Evolutionary conservation across 2,113 vertebrate genomes (phyloP).

Genomic region (Mormoops blainvillei): DNA sequence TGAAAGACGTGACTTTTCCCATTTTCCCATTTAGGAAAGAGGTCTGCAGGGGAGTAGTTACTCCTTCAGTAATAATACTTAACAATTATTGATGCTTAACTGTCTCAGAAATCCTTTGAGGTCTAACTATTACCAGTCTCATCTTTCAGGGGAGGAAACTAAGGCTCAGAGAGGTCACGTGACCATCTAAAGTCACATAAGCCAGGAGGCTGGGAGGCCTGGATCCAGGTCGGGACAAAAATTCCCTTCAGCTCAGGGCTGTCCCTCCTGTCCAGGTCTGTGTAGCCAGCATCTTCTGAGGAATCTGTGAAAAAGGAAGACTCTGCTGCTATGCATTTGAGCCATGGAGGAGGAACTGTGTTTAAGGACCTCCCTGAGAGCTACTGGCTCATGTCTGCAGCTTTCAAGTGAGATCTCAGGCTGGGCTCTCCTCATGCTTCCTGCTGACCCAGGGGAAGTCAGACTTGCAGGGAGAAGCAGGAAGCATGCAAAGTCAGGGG

Average conservation of each 20-base stretch:
- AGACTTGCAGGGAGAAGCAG: no score
- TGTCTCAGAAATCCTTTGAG: background rate
- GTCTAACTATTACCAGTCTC: background rate
- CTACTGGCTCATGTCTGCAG: background rate
- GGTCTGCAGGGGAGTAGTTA: background rate
- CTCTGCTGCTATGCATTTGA: background rate
- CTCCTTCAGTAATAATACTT: background rate
- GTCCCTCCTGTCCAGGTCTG: background rate
- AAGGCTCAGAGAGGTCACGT: background rate
- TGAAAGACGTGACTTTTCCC: background rate
- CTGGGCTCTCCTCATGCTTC: background rate
- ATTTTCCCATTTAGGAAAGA: background rate
- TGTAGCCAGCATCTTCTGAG: background rate
- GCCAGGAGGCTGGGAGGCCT: background rate
- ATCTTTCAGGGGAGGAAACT: background rate
- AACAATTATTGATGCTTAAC: background rate
- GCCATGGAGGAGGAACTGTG: background rate
- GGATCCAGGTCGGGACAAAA: background rate
- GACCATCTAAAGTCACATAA: background rate
- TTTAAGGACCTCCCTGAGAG: background rate
- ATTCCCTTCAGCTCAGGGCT: no score
- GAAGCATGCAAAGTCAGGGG: accelerated
- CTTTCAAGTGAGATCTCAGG: background rate
- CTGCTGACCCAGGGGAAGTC: background rate
- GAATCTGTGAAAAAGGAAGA: background rate